A percentile compares a stretch with the other conserved stretches of the same genome.
These are phyloP conservation scores for Nibea coibor DNA, from an alignment of 2,113 vertebrate species.

Conservation along the genomic window DNA sequence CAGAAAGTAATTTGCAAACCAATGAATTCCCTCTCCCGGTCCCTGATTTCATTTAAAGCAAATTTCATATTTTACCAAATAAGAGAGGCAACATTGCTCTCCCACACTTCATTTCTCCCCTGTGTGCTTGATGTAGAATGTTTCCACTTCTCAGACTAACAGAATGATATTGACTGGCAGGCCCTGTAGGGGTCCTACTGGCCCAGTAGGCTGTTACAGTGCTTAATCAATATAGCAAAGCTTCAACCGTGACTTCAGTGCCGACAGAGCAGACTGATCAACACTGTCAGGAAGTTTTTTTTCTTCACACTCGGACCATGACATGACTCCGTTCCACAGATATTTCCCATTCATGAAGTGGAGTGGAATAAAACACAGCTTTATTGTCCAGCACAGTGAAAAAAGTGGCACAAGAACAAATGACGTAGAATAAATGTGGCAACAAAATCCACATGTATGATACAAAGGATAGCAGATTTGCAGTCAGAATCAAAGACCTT, in stretches of 20 bases:
- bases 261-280: constrained; percentile 18
- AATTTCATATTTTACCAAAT: constrained; percentile 37
- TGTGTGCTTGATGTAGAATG: constrained; percentile 25
- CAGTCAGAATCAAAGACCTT: not conserved
- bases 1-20: constrained; percentile 54
- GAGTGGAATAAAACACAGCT: not conserved
- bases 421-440: not conserved
- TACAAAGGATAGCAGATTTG: too few relatives aligned
- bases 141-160: constrained; percentile 50
- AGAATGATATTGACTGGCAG: constrained; percentile 48
- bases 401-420: not conserved
- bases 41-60: constrained; percentile 43
- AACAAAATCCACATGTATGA: not conserved
- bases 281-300: not conserved
- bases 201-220: constrained; percentile 40
- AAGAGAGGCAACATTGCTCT: constrained; percentile 25
- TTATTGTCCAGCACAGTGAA: too few relatives aligned
- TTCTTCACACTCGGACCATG: constrained; percentile 6
- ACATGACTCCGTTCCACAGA: not conserved
- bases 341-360: not conserved
- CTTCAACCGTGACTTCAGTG: constrained; percentile 47
- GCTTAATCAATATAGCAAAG: constrained; percentile 54
- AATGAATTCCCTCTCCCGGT: constrained; percentile 22
- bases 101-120: constrained; percentile 31
- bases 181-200: constrained; percentile 31